These are phyloP conservation scores for Syngnathus scovelli DNA, from an alignment of 2,113 vertebrate genomes.

Conservation along the genomic window DNA sequence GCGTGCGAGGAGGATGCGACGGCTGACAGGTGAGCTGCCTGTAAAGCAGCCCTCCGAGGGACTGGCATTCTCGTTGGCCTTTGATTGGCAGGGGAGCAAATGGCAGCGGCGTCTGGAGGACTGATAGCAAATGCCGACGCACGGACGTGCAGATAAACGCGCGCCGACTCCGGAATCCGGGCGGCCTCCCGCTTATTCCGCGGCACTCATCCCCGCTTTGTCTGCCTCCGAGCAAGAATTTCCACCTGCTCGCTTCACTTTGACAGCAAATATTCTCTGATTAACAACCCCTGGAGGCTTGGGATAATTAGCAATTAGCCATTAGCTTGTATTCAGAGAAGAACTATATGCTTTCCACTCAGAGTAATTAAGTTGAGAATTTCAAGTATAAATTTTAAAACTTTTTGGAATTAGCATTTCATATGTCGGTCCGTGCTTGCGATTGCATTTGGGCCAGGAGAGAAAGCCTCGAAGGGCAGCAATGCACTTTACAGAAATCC, in stretches of 20 bases:
- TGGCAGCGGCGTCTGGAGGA: slow-evolving; percentile 59
- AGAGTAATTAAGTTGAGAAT: slow-evolving; percentile 35
- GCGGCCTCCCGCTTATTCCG: slow-evolving; percentile 27
- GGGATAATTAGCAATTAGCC: slow-evolving; percentile 41
- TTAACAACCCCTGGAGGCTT: slow-evolving; percentile 38
- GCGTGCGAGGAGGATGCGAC: not conserved
- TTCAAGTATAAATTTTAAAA: not conserved
- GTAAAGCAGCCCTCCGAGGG: slow-evolving; percentile 37
- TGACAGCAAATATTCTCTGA: slow-evolving; percentile 34
- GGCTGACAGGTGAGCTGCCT: slow-evolving; percentile 38
- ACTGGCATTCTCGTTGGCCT: slow-evolving; percentile 46
- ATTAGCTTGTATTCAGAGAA: slow-evolving; percentile 28
- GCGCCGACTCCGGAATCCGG: not conserved
- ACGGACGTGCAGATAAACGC: slow-evolving; percentile 1
- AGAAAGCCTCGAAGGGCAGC: not conserved
- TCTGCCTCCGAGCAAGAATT: slow-evolving; percentile 20
- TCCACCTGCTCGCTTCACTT: slow-evolving; percentile 36
- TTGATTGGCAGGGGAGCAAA: slow-evolving; percentile 68
- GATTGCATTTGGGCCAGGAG: too few relatives aligned
- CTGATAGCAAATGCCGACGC: slow-evolving; percentile 31
- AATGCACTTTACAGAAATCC: slow-evolving; percentile 39
- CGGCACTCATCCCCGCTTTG: slow-evolving; percentile 18
- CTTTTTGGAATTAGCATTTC: not conserved
- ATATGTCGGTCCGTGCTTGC: too few relatives aligned
- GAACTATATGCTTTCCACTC: slow-evolving; percentile 3